Percentiles rank a stretch among this genome's conserved stretches.
Evolutionary conservation across 1,140 invertebrate genomes (phyloP).

Genomic region (Sycobia sp.): DNA sequence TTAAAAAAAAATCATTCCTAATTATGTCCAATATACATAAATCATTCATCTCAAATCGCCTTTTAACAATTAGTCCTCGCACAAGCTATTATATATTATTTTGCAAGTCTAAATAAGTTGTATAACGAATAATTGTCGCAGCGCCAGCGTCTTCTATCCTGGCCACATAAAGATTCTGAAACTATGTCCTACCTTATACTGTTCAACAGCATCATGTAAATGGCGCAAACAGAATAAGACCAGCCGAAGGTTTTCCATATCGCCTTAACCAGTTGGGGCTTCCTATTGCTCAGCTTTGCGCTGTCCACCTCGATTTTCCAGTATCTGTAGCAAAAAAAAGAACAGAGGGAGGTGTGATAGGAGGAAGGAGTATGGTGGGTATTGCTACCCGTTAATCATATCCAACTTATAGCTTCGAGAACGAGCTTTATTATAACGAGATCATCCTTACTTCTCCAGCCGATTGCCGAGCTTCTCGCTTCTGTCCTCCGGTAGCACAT

Average conservation of each 20-base stretch:
- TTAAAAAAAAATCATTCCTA: too few species aligned
- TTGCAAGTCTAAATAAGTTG: too few species aligned
- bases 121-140: too few species aligned
- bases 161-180: too few species aligned
- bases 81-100: too few species aligned
- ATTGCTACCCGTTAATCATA: neutral
- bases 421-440: neutral
- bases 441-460: slow-evolving; percentile 63
- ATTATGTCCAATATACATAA: too few species aligned
- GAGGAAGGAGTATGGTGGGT: too few species aligned
- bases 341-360: too few species aligned
- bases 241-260: slow-evolving; percentile 47
- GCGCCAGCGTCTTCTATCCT: too few species aligned
- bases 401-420: neutral
- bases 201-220: slow-evolving; percentile 11
- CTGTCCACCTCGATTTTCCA: slow-evolving; percentile 52
- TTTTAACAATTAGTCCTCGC: neutral
- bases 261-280: slow-evolving; percentile 45
- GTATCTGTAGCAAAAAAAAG: neutral
- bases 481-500: slow-evolving; percentile 62
- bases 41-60: neutral
- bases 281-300: slow-evolving; percentile 47
- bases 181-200: slow-evolving; percentile 17
- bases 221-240: slow-evolving; percentile 17
- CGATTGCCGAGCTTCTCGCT: slow-evolving; percentile 64